phyloP scores from a whole-genome alignment of 1,140 invertebrate genomes.

The Ceratina australensis region DNA sequence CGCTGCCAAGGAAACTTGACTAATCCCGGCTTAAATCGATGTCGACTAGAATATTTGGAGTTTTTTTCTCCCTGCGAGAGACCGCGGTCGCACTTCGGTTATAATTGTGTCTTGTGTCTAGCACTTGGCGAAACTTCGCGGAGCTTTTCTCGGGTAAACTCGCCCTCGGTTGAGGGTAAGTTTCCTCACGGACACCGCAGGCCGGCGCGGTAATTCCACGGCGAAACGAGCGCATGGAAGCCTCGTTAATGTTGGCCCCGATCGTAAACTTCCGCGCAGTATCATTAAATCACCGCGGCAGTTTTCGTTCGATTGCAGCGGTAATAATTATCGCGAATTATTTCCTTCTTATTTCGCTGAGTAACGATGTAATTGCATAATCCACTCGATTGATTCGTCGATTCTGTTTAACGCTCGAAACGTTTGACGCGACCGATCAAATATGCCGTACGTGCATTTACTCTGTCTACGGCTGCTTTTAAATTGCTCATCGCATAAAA shows the following conservation, averaged over 20 bases:
- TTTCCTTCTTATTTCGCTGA: neutral
- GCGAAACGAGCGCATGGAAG: constrained; percentile 7
- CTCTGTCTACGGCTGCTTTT: too few species aligned
- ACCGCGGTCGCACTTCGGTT: neutral
- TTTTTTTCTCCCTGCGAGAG: neutral
- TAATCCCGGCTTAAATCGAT: constrained; percentile 26
- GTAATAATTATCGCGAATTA: neutral
- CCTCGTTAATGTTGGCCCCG: constrained; percentile 17
- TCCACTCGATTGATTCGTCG: neutral
- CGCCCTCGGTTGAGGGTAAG: constrained; percentile 5
- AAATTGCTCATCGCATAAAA: too few species aligned
- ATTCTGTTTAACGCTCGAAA: neutral
- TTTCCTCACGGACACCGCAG: neutral
- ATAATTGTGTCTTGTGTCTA: constrained; percentile 23
- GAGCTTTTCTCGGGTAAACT: constrained; percentile 24
- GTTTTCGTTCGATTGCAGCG: too few species aligned
- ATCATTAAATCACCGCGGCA: neutral
- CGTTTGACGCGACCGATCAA: neutral
- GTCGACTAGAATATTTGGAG: constrained; percentile 12
- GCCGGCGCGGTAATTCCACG: neutral
- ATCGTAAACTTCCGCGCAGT: constrained; percentile 9
- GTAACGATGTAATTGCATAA: neutral
- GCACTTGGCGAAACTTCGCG: constrained; percentile 8
- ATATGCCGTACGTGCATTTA: too few species aligned
- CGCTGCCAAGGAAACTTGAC: neutral